Evolutionary conservation across 2,113 vertebrate species (phyloP), one percentile per base, ranked within the genome.

Genomic region (Orientallactaga bullata): DNA sequence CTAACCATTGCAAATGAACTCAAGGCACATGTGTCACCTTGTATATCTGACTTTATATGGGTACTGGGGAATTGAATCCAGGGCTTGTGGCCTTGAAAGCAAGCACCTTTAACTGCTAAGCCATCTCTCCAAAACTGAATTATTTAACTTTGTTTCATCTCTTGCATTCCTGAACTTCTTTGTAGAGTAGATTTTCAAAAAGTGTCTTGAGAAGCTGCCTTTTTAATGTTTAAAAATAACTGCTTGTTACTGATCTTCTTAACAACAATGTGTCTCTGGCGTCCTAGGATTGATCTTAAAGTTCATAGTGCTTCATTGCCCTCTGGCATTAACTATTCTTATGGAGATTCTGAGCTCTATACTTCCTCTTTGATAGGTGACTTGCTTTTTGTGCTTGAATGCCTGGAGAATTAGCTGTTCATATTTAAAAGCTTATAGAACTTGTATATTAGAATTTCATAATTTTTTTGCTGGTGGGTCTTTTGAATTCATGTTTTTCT

Each of bases 161-260:
- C n/a, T 93, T 93, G 65, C n/a, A 39, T 95, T 95, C 58, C 47
- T 95, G 51, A 87, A 37, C 17, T 58, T 85, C 93, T 90, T 47
- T 79, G 28, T 76, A 82, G 51, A 86, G 17, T 77, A 65, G 3
- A 88, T 79, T 95, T 88, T 94, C 12, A 79, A 85, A 91, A 86
- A 88, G 32, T 39, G 20, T 93, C 72, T 88, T 84, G 51, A 95
- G 35, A 23, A 89, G n/a, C 79, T 74, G 32, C 24, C 76, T 91
- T 60, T 93, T 96, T 86, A 76, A 94, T 87, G 84, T 93, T 96
- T 94, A 93, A 93, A 93, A 61, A 91, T 65, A 24, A 55, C 71
- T 95, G 85, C 42, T 39, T 77, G 39, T 71, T 77, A 66, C 60
- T 89, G 37, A 89, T 89, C 51, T 93, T 92, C 35, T 95, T 92